Base-by-base conservation (phyloP, 2,113 vertebrate species). In the Eurypyga helias region DNA sequence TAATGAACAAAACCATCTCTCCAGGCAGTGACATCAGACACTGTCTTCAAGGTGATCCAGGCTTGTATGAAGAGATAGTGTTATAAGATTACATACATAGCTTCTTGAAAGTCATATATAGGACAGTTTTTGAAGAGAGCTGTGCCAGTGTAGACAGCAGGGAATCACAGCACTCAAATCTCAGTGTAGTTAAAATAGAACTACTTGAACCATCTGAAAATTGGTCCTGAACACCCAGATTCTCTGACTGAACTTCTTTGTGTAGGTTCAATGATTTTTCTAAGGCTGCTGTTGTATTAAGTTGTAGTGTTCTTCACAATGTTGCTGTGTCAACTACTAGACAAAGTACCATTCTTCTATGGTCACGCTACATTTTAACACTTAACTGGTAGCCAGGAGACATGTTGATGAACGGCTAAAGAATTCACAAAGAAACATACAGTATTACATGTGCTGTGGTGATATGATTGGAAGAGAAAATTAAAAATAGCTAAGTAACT, bases 51-150 rank as follows among this genome's bases (percentile, higher is more conserved):
- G 96, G 94, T 90, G 88, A 96, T 88, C 49, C 76, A 80, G 60
- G 54, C 62, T 91, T 83, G 87, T 95, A 81, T 62, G 81, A 92
- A 94, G 93, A 87, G 87, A 58, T 92, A 72, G n/a, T 86, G 78
- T 36, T 83, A 29, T 46, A 86, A 83, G 93, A 95, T 81, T 73
- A 55, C 58, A 94, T 29, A 62, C 64, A 77, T 58, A 31, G 1
- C 81, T 92, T 73, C 72, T 70, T 94, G 64, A 73, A 93, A 96
- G 69, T 91, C 80, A 14, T 89, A 95, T 91, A 64, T 96, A 95
- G 96, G 93, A 79, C 91, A 97, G 55, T 34, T 77, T 96, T 96
- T 96, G 55, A 96, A 94, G 87, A 71, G 43, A 96, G 17, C 72
- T 81, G n/a, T 77, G 61, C 67, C 77, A 88, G 41, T 31, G 46